Evolutionary conservation across 2,113 vertebrate genomes (phyloP).

Genomic region (Axis porcinus): DNA sequence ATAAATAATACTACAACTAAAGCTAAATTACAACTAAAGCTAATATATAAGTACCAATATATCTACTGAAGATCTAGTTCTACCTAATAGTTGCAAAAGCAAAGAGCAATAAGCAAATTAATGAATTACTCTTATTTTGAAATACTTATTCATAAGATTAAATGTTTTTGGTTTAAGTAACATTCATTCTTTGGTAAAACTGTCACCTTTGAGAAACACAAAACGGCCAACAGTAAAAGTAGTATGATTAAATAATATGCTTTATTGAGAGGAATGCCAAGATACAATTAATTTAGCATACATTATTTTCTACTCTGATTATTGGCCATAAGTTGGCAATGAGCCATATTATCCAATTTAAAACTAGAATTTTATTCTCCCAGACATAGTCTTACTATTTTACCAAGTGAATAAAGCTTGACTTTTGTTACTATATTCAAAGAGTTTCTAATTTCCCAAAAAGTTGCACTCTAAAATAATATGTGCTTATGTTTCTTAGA

Average conservation of each 20-base stretch:
- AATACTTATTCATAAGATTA: background rate
- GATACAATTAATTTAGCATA: background rate
- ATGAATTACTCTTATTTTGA: background rate
- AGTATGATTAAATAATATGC: background rate
- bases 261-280: background rate
- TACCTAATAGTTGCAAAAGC: background rate
- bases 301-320: background rate
- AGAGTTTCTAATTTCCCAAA: background rate
- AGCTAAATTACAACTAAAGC: background rate
- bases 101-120: background rate
- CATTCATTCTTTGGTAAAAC: background rate
- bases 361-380: background rate
- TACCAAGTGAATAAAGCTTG: background rate
- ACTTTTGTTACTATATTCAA: background rate
- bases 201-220: background rate
- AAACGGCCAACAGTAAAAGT: background rate
- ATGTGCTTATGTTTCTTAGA: background rate
- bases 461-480: background rate
- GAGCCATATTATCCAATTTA: background rate
- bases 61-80: background rate
- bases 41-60: background rate
- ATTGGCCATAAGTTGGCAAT: background rate
- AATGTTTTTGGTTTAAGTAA: background rate
- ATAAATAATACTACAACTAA: background rate
- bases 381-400: background rate